Evolutionary conservation across 2,888 invertebrate species (phyloP).

Genomic region (Poecilus cupreus): DNA sequence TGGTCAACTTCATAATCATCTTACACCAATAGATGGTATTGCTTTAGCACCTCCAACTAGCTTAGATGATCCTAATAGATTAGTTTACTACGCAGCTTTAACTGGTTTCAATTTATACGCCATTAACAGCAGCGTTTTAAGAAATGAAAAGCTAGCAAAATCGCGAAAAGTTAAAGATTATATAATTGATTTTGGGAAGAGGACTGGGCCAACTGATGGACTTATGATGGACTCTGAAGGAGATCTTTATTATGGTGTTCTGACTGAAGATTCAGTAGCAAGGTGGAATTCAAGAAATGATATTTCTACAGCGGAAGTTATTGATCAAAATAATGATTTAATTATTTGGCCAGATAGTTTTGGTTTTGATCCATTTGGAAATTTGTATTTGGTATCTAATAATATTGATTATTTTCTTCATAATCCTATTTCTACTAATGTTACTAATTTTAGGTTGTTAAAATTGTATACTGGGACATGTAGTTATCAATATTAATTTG

Average conservation of each 20-base stretch:
- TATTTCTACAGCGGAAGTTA: conserved; percentile 72
- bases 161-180: conserved; percentile 66
- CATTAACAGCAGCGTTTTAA: conserved; percentile 77
- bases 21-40: conserved; percentile 79
- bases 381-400: conserved; percentile 50
- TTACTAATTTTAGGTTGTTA: conserved; percentile 50
- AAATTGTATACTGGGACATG: conserved; percentile 55
- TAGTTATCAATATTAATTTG: conserved; percentile 53
- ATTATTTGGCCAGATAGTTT: conserved; percentile 52
- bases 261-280: conserved; percentile 81
- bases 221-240: conserved; percentile 82
- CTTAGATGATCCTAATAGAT: conserved; percentile 60
- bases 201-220: conserved; percentile 81
- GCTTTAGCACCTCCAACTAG: conserved; percentile 77
- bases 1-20: conserved; percentile 17
- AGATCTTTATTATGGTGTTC: conserved; percentile 80
- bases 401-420: conserved; percentile 48
- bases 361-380: conserved; percentile 52
- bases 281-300: conserved; percentile 80
- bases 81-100: conserved; percentile 67
- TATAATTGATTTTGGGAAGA: conserved; percentile 77
- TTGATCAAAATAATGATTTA: conserved; percentile 57
- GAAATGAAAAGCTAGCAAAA: conserved; percentile 73
- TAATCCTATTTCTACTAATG: conserved; percentile 5
- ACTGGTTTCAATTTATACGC: conserved; percentile 74